A percentile compares a stretch with the other conserved stretches of the same genome.
Evolutionary conservation across 92 coral and sea anemone genomes (phyloP).

Genomic region (Epizoanthus illoricatus): DNA sequence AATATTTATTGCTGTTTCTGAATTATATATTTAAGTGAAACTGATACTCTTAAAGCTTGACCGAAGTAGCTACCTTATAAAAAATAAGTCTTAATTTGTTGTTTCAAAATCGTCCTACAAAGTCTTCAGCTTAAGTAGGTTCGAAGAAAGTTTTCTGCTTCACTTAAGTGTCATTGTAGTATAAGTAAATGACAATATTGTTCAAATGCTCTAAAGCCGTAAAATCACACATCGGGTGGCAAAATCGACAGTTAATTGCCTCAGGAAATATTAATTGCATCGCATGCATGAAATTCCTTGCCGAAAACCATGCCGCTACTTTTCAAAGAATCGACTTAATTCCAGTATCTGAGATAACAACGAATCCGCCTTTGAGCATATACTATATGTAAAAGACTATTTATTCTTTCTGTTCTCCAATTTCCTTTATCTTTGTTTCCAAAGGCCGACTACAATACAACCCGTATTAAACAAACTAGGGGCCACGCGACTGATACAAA

Average conservation of each 20-base stretch:
- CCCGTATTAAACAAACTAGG: no score
- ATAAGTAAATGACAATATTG: neutral
- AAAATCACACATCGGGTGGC: slow-evolving; percentile 1
- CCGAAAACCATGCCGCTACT: no score
- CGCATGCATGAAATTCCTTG: slow-evolving; percentile 14
- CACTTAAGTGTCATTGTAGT: neutral
- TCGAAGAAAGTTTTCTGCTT: neutral
- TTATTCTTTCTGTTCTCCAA: no score
- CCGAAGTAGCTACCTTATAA: no score
- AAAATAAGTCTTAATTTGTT: no score
- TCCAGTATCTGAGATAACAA: neutral
- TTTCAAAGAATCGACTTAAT: neutral
- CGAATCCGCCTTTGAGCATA: neutral
- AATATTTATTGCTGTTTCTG: neutral
- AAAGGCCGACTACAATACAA: no score
- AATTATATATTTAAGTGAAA: neutral
- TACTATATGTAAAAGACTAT: no score
- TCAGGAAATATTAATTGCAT: neutral
- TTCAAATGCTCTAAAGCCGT: neutral
- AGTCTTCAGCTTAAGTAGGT: neutral
- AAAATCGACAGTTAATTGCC: slow-evolving; percentile 1
- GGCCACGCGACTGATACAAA: no score
- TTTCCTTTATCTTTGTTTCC: no score
- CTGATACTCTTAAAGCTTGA: neutral
- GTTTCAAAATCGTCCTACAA: no score